Evolutionary conservation across 1,140 invertebrate genomes (phyloP).

Genomic region (Mya arenaria): DNA sequence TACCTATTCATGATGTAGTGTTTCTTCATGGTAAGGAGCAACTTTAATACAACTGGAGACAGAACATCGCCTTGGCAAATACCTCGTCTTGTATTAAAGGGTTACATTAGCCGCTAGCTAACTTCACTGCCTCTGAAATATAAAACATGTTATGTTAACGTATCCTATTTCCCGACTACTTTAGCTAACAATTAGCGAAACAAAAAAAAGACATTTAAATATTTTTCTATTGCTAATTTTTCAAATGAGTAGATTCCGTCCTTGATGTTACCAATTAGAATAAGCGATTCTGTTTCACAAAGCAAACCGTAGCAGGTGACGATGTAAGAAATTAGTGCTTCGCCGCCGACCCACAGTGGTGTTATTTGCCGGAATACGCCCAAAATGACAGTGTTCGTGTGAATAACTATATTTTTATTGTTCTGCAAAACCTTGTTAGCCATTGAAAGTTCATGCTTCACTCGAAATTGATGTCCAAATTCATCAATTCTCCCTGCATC

Average conservation of each 20-base stretch:
- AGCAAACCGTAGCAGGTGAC: slow-evolving; percentile 28
- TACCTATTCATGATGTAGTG: too few relatives aligned
- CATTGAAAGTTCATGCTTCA: slow-evolving; percentile 44
- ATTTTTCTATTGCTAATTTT: slow-evolving; percentile 46
- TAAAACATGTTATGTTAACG: slow-evolving; percentile 42
- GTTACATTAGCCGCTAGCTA: slow-evolving; percentile 33
- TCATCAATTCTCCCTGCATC: slow-evolving; percentile 28
- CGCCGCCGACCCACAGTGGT: slow-evolving; percentile 18
- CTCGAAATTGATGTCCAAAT: slow-evolving; percentile 32
- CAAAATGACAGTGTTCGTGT: slow-evolving; percentile 27
- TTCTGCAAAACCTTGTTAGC: slow-evolving; percentile 6
- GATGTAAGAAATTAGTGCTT: slow-evolving; percentile 49
- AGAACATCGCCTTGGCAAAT: too few relatives aligned
- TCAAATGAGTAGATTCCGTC: slow-evolving; percentile 1
- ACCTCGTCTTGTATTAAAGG: too few relatives aligned
- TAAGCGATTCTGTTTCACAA: slow-evolving; percentile 40
- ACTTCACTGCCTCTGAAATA: slow-evolving; percentile 16
- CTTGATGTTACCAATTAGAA: slow-evolving; percentile 52
- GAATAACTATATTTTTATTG: slow-evolving; percentile 46
- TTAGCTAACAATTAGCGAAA: slow-evolving; percentile 49
- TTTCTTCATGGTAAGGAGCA: too few relatives aligned
- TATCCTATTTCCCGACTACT: slow-evolving; percentile 23
- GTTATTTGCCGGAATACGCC: slow-evolving; percentile 35
- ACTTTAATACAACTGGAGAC: too few relatives aligned
- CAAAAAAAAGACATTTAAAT: slow-evolving; percentile 34